Conservation (phyloP, 2,888 invertebrate species). For the Trachelus iudaicus region DNA sequence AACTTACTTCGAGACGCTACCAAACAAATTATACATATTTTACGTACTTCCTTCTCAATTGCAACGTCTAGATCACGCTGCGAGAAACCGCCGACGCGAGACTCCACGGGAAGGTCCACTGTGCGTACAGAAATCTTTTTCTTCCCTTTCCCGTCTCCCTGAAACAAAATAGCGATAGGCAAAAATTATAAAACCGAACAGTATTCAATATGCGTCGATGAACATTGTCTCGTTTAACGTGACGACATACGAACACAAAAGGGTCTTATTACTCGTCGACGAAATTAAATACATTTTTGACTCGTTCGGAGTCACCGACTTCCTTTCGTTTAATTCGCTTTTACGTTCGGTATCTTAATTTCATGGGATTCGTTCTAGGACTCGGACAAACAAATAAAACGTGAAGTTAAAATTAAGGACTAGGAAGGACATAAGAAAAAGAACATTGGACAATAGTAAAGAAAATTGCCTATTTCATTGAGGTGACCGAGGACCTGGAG, state of each 20-base stretch:
- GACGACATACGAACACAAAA: background rate
- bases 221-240: background rate
- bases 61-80: conserved; percentile 78
- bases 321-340: background rate
- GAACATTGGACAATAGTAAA: background rate
- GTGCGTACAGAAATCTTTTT: conserved; percentile 85
- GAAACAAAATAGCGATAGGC: conserved; percentile 28
- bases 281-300: too few relatives aligned
- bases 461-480: background rate
- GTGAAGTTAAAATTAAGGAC: background rate
- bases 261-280: too few relatives aligned
- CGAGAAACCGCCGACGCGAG: conserved; percentile 78
- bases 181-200: background rate
- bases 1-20: background rate
- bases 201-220: background rate
- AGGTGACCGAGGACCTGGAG: too few relatives aligned
- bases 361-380: background rate
- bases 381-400: background rate
- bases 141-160: conserved; percentile 70
- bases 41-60: conserved; percentile 80
- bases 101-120: conserved; percentile 86
- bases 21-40: background rate
- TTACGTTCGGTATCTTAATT: background rate
- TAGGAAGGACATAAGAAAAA: background rate
- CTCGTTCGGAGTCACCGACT: too few relatives aligned